These are phyloP conservation scores for Probaryconus sp. DNA, from an alignment of 1,140 invertebrate genomes.

Conservation along the genomic window DNA sequence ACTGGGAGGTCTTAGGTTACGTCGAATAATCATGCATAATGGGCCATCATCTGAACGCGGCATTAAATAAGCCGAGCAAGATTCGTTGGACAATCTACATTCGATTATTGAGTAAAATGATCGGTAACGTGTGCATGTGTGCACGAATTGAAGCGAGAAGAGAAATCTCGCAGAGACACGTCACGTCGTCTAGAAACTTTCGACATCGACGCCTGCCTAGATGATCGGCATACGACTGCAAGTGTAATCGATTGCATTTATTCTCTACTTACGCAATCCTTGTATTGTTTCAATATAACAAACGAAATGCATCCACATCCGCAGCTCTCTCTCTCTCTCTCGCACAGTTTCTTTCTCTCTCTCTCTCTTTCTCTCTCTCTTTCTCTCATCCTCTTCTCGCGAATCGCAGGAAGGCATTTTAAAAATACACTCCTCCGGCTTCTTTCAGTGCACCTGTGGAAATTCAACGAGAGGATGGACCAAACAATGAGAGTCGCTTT, in stretches of 20 bases:
- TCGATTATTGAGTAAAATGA: constrained; percentile 30
- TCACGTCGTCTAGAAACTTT: constrained; percentile 44
- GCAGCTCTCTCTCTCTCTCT: constrained; percentile 12
- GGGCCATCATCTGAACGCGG: background rate
- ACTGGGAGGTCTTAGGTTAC: constrained; percentile 18
- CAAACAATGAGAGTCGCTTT: constrained; percentile 6
- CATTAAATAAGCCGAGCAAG: constrained; percentile 16
- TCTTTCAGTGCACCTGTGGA: constrained; percentile 21
- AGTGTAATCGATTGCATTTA: constrained; percentile 53
- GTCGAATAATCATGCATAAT: constrained; percentile 42
- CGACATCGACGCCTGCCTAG: constrained; percentile 44
- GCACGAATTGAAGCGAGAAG: constrained; percentile 26
- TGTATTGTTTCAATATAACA: constrained; percentile 50
- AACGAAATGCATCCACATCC: constrained; percentile 33
- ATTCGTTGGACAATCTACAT: constrained; percentile 41
- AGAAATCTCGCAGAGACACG: constrained; percentile 36
- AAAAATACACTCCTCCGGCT: constrained; percentile 18
- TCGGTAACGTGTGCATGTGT: background rate
- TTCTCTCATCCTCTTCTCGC: no score
- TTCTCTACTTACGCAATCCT: constrained; percentile 35
- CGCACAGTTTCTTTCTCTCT: no score
- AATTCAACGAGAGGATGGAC: constrained; percentile 3
- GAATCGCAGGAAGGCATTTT: constrained; percentile 22
- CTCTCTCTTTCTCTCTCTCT: no score
- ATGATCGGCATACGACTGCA: constrained; percentile 39